Base-by-base conservation (phyloP, 2,113 vertebrate species). In the Neolamprologus brichardi region DNA sequence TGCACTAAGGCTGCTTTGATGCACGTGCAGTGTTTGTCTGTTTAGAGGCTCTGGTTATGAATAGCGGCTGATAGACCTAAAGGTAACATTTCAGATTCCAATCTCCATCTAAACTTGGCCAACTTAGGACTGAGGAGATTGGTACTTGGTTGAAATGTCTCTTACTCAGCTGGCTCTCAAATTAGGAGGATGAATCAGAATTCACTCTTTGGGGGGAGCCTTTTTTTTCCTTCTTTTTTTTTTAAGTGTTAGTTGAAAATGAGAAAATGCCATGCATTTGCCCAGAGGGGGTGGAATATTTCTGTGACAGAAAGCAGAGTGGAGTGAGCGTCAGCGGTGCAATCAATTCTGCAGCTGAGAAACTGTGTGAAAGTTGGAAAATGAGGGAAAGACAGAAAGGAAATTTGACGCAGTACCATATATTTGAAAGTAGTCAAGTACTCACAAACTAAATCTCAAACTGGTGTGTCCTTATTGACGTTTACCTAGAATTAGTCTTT, bases 291-390 rank as follows among this genome's bases (percentile, higher is more conserved):
- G 41, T 67, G 46, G 85, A 92, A 88, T 89, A 56, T 88, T 87
- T 92, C 70, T 87, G 83, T 87, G 87, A 84, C 78, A 75, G 88
- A 87, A 51, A 82, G 67, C 49, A 70, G 84, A 84, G 83, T 39
- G 54, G 67, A 90, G 84, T 37, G 53, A 75, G 80, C 87, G 78
- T 93, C 81, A 82, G 87, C 46, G 14, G 64, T 85, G 84, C 84
- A 91, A 87, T 94, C 89, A 91, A 49, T 92, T 92, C 85, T 75
- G 62, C 86, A 87, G 83, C 72, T 85, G 82, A 90, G 60, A 91
- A 91, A 84, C 56, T 53, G 82, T 72, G 70, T 78, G 78, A 89
- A 92, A 91, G 85, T 90, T 88, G 52, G 54, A 70, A 89, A 88
- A 81, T 72, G 58, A 80, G 32, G 83, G 93, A 78, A 10, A 89